Percentiles rank a stretch among this genome's conserved stretches.
phyloP scores from a whole-genome alignment of 2,113 vertebrate species.

The Dinomys branickii region DNA sequence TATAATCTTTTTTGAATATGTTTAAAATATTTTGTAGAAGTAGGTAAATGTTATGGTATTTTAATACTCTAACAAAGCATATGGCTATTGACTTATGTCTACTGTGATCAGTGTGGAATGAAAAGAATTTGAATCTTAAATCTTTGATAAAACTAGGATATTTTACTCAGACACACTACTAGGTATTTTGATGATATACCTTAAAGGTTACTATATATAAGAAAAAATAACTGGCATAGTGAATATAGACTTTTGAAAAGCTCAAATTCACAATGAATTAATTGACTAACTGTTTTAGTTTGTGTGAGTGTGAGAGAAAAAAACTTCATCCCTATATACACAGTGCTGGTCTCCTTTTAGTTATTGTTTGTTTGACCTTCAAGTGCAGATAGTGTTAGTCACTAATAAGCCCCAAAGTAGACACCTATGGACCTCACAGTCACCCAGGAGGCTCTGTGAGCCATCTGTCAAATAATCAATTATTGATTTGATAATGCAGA shows the following conservation, averaged over 20 bases:
- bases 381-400: background rate
- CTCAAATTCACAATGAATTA: background rate
- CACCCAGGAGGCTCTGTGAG: background rate
- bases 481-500: background rate
- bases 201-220: background rate
- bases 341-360: background rate
- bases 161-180: background rate
- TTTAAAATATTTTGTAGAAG: slow-evolving; percentile 46
- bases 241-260: background rate
- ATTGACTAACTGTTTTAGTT: background rate
- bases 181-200: background rate
- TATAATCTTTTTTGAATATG: background rate
- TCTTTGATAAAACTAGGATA: slow-evolving; percentile 10
- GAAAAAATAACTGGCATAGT: background rate
- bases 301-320: background rate
- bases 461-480: background rate
- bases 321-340: background rate
- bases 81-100: background rate
- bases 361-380: background rate
- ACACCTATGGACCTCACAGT: background rate
- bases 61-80: background rate
- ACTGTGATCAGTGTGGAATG: background rate
- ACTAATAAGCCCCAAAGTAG: background rate
- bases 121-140: background rate
- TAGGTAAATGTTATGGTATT: background rate